These are phyloP conservation scores for Lutraria rhynchaena DNA, from an alignment of 1,140 invertebrate species.

Conservation along the genomic window DNA sequence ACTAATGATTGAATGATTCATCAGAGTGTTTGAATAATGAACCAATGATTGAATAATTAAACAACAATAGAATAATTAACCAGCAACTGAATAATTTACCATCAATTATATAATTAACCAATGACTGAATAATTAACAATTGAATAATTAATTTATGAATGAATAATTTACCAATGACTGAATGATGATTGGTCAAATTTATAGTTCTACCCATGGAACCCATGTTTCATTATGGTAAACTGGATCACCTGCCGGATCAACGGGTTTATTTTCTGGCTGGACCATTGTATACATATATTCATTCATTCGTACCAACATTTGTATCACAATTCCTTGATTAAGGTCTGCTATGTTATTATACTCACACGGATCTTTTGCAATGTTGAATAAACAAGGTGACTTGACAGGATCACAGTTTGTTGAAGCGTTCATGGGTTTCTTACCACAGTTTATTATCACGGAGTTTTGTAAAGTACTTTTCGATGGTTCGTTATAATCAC, in stretches of 20 bases:
- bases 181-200: too few relatives aligned
- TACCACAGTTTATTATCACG: conserved; percentile 71
- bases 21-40: too few relatives aligned
- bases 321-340: conserved; percentile 70
- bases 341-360: conserved; percentile 88
- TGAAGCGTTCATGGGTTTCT: conserved; percentile 68
- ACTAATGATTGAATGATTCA: too few relatives aligned
- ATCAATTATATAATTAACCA: too few relatives aligned
- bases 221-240: conserved; percentile 63
- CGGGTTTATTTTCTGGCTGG: conserved; percentile 64
- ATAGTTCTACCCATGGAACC: conserved; percentile 67
- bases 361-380: conserved; percentile 93
- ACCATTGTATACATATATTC: conserved; percentile 60
- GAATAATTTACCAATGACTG: too few relatives aligned
- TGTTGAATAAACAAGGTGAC: conserved; percentile 90
- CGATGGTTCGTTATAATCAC: background rate
- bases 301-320: conserved; percentile 50
- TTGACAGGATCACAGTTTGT: conserved; percentile 85
- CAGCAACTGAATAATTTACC: too few relatives aligned
- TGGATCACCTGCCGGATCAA: conserved; percentile 65
- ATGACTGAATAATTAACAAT: too few relatives aligned
- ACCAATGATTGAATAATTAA: too few relatives aligned
- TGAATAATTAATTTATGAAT: too few relatives aligned
- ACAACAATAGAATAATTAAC: too few relatives aligned
- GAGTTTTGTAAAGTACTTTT: background rate